Percentiles rank a stretch among this genome's conserved stretches.
Evolutionary conservation across 2,797 vertebrate species (phyloP).

Genomic region (Aldrovandia affinis): DNA sequence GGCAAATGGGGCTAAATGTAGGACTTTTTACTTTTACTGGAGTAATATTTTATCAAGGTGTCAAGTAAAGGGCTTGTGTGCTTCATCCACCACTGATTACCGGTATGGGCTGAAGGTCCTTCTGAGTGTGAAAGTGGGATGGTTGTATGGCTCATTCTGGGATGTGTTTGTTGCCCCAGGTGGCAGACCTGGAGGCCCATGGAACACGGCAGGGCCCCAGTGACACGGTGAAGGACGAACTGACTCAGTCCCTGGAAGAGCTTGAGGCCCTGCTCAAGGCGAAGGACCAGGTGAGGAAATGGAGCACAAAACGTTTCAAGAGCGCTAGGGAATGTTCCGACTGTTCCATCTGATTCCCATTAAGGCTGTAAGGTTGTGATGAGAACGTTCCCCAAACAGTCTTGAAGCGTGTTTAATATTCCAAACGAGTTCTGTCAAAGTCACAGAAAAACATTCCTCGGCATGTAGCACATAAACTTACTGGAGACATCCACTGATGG

Average conservation of each 20-base stretch:
- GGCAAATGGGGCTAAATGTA: too few species aligned
- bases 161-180: conserved; percentile 64
- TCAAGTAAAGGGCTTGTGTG: too few species aligned
- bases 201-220: conserved; percentile 70
- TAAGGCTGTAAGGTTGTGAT: not conserved
- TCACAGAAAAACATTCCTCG: not conserved
- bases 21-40: too few species aligned
- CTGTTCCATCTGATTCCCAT: not conserved
- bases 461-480: not conserved
- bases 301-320: not conserved
- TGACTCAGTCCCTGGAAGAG: conserved; percentile 84
- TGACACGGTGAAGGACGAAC: conserved; percentile 80
- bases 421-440: not conserved
- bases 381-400: not conserved
- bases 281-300: conserved; percentile 84
- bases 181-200: conserved; percentile 87
- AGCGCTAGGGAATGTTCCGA: not conserved
- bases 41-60: too few species aligned
- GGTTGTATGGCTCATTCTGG: conserved; percentile 20
- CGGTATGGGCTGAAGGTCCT: not conserved
- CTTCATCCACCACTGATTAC: not conserved
- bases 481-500: not conserved
- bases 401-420: not conserved
- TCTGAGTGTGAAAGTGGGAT: not conserved
- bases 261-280: conserved; percentile 89